Evolutionary conservation across 2,888 invertebrate genomes (phyloP).

Genomic region (Xylophagus ater): DNA sequence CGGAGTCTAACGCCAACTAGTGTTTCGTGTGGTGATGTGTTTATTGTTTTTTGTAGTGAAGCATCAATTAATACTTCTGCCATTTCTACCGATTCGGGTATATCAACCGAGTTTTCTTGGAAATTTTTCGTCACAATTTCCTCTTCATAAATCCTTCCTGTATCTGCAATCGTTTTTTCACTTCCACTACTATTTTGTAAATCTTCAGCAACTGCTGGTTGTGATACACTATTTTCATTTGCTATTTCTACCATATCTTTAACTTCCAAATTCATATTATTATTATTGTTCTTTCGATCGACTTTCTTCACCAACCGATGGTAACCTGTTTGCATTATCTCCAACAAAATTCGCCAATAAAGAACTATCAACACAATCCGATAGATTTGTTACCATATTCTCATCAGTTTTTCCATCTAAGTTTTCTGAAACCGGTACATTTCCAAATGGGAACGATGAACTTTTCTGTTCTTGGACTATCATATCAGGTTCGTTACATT

Average conservation of each 20-base stretch:
- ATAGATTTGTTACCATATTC: conserved; percentile 21
- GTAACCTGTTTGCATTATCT: conserved; percentile 39
- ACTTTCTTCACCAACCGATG: conserved; percentile 33
- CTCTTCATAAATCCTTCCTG: conserved; percentile 77
- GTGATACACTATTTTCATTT: conserved; percentile 28
- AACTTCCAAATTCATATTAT: conserved; percentile 24
- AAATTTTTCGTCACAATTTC: conserved; percentile 55
- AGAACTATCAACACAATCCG: conserved; percentile 32
- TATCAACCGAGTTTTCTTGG: too few relatives aligned
- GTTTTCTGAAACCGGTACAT: conserved; percentile 32
- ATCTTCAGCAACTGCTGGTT: conserved; percentile 32
- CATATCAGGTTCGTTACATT: conserved; percentile 2
- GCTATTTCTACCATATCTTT: conserved; percentile 28
- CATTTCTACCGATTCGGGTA: conserved; percentile 73
- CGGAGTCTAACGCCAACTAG: too few relatives aligned
- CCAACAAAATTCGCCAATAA: conserved; percentile 36
- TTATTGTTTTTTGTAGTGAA: conserved; percentile 49
- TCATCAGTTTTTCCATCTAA: conserved; percentile 32
- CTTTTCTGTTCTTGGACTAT: conserved; percentile 31
- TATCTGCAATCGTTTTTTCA: conserved; percentile 39
- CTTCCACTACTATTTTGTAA: conserved; percentile 26
- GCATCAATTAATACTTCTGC: conserved; percentile 69
- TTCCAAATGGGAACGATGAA: conserved; percentile 37
- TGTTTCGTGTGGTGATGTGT: too few relatives aligned
- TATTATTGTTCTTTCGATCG: conserved; percentile 16